A percentile compares a stretch with the other conserved stretches of the same genome.
Evolutionary conservation across 2,888 invertebrate species (phyloP).

Genomic region (Leptopilina syphax): DNA sequence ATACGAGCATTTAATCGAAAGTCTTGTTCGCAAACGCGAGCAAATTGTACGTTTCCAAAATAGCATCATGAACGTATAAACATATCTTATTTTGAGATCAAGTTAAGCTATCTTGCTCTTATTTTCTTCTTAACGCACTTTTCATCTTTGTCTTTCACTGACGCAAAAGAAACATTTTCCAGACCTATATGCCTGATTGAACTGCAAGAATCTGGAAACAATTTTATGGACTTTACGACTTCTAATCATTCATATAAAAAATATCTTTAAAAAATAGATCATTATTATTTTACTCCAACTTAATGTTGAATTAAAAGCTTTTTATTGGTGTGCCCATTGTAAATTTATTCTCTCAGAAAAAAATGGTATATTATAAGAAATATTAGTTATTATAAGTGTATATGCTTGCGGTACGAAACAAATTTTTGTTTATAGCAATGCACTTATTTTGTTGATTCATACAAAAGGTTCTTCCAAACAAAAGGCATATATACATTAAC

Average conservation of each 20-base stretch:
- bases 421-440: too few species aligned
- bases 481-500: too few species aligned
- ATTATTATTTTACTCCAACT: too few species aligned
- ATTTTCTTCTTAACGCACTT: slow-evolving; percentile 33
- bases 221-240: slow-evolving; percentile 12
- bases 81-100: slow-evolving; percentile 73
- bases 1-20: slow-evolving; percentile 41
- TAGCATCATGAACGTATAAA: slow-evolving; percentile 71
- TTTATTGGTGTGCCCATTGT: too few species aligned
- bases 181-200: slow-evolving; percentile 59
- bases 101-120: slow-evolving; percentile 57
- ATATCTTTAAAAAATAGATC: background rate
- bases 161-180: slow-evolving; percentile 71
- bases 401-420: too few species aligned
- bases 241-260: background rate
- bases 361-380: too few species aligned
- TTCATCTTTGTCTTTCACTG: slow-evolving; percentile 47
- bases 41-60: slow-evolving; percentile 70
- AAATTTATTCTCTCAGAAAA: too few species aligned
- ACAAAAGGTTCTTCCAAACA: too few species aligned
- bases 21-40: slow-evolving; percentile 56
- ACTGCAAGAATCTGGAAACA: slow-evolving; percentile 56
- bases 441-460: too few species aligned
- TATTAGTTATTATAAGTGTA: too few species aligned
- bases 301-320: too few species aligned